Conservation (phyloP, 2,113 vertebrate genomes). For the Solea solea region DNA sequence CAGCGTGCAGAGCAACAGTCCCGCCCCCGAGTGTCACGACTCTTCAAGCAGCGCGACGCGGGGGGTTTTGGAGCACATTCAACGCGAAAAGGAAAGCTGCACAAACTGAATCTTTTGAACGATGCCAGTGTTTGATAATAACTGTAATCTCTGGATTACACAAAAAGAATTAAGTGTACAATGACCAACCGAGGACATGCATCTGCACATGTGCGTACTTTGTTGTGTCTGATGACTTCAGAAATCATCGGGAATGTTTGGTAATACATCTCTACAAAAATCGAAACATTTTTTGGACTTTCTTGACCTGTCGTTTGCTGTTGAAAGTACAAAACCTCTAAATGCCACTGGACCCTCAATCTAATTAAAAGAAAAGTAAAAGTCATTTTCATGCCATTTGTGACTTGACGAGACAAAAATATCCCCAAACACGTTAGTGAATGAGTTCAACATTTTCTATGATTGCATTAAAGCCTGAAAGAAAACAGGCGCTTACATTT, state of each 20-base stretch:
- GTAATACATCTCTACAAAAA: slow-evolving; percentile 4
- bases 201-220: slow-evolving; percentile 13
- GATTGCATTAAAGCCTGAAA: slow-evolving; percentile 5
- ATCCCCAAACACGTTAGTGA: slow-evolving; percentile 9
- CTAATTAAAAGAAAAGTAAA: not conserved
- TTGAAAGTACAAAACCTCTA: slow-evolving; percentile 15
- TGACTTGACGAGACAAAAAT: not conserved
- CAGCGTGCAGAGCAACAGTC: slow-evolving; percentile 43
- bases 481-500: not conserved
- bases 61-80: slow-evolving; percentile 30
- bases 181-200: slow-evolving; percentile 13
- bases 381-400: not conserved
- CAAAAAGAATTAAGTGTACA: slow-evolving; percentile 21
- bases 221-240: slow-evolving; percentile 12
- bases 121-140: slow-evolving; percentile 23
- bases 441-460: slow-evolving; percentile 9
- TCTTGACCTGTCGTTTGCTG: slow-evolving; percentile 4
- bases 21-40: slow-evolving; percentile 14
- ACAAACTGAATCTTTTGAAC: slow-evolving; percentile 36
- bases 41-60: slow-evolving; percentile 47
- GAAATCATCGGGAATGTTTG: slow-evolving; percentile 18
- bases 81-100: slow-evolving; percentile 24
- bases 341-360: slow-evolving; percentile 1
- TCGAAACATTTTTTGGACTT: slow-evolving; percentile 15
- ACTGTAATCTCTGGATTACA: slow-evolving; percentile 33